Evolutionary conservation across 1,140 invertebrate species (phyloP).

Genomic region (Calliphora vicina): DNA sequence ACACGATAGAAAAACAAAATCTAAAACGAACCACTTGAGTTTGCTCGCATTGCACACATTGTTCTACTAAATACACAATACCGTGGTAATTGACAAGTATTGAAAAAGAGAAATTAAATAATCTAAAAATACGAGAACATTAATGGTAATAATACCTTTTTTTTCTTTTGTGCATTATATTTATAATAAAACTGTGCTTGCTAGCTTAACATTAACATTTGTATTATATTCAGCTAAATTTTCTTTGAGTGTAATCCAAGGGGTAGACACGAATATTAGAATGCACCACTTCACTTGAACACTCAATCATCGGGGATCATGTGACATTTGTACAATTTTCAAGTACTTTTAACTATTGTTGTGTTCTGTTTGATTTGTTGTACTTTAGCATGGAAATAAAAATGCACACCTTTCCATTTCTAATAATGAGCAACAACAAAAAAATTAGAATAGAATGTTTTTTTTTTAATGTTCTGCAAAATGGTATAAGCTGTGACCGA

Average conservation of each 20-base stretch:
- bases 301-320: neutral
- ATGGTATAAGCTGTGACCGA: too few relatives aligned
- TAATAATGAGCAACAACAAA: too few relatives aligned
- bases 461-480: too few relatives aligned
- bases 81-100: neutral
- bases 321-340: neutral
- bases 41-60: neutral
- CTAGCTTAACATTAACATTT: too few relatives aligned
- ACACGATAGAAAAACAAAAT: neutral
- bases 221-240: too few relatives aligned
- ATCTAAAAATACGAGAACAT: too few relatives aligned
- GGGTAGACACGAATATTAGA: too few relatives aligned
- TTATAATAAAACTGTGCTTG: too few relatives aligned
- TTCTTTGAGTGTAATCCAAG: neutral
- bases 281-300: neutral
- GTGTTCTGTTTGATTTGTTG: neutral
- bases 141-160: too few relatives aligned
- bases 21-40: neutral
- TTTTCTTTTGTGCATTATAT: too few relatives aligned
- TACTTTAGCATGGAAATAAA: neutral
- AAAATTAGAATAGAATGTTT: too few relatives aligned
- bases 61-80: neutral
- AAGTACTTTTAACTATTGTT: neutral
- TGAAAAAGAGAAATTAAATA: neutral
- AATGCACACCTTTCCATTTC: neutral